These are phyloP conservation scores for Porphyrio hochstetteri DNA, from an alignment of 2,113 vertebrate genomes.

Conservation along the genomic window DNA sequence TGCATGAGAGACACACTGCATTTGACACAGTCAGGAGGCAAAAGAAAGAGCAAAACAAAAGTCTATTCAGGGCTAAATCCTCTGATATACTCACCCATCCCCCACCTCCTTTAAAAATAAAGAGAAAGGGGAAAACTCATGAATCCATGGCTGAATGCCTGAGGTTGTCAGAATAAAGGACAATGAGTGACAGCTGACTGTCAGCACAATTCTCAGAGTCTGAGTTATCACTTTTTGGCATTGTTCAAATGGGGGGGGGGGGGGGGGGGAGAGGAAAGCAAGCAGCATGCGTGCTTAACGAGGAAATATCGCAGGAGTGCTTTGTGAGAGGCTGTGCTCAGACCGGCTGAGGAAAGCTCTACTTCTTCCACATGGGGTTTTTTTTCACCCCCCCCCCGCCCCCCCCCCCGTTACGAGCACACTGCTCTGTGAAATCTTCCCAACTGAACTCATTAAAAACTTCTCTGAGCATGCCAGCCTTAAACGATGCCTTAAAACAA, in stretches of 20 bases:
- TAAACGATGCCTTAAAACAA: slow-evolving; percentile 34
- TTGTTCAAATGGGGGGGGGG: slow-evolving; percentile 51
- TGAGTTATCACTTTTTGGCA: slow-evolving; percentile 76
- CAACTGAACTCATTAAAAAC: slow-evolving; percentile 54
- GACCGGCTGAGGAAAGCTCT: background rate
- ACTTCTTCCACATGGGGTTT: slow-evolving; percentile 11
- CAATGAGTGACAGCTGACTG: slow-evolving; percentile 87
- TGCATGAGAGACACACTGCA: slow-evolving; percentile 85
- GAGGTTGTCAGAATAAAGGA: slow-evolving; percentile 81
- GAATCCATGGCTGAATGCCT: slow-evolving; percentile 80
- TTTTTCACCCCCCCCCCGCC: background rate
- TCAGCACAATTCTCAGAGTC: slow-evolving; percentile 73
- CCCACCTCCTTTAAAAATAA: slow-evolving; percentile 81
- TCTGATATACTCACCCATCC: slow-evolving; percentile 84
- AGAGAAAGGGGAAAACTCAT: slow-evolving; percentile 72
- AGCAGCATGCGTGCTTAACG: slow-evolving; percentile 3
- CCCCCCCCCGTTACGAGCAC: background rate
- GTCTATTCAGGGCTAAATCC: slow-evolving; percentile 89
- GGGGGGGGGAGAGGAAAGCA: too few species aligned
- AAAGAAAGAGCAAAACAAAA: slow-evolving; percentile 94
- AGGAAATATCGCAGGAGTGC: slow-evolving; percentile 35
- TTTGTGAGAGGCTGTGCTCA: slow-evolving; percentile 29
- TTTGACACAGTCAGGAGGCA: slow-evolving; percentile 91
- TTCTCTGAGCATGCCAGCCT: background rate
- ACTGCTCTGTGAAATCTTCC: slow-evolving; percentile 47